Evolutionary conservation across 2,888 invertebrate genomes (phyloP).

Genomic region (Cosmia pyralina): DNA sequence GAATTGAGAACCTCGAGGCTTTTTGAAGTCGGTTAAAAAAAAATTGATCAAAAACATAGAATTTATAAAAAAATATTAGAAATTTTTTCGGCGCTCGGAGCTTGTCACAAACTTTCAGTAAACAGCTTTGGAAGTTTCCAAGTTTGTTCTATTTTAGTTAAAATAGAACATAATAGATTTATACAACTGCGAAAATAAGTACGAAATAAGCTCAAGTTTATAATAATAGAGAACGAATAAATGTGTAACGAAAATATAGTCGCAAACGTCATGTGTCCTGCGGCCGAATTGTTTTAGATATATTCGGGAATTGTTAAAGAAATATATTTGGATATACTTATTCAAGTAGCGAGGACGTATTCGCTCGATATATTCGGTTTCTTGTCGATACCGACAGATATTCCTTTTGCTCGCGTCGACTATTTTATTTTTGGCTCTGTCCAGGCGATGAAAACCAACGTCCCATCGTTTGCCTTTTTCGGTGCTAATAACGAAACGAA

Average conservation of each 20-base stretch:
- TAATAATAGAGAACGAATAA: constrained; percentile 3
- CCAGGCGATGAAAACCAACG: constrained; percentile 13
- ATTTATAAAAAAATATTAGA: constrained; percentile 8
- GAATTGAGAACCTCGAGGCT: too few species aligned
- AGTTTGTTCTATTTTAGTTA: too few species aligned
- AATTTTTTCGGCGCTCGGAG: background rate
- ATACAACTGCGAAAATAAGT: background rate
- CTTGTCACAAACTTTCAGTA: constrained; percentile 7
- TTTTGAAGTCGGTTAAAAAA: too few species aligned
- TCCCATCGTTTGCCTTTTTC: constrained; percentile 30
- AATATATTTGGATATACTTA: constrained; percentile 38
- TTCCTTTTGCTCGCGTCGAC: constrained; percentile 36
- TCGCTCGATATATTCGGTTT: constrained; percentile 48
- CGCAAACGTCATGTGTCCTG: constrained; percentile 20
- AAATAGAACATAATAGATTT: constrained; percentile 9
- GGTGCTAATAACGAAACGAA: constrained; percentile 9
- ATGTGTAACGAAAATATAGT: constrained; percentile 26
- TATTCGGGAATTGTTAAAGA: constrained; percentile 46
- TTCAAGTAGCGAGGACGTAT: constrained; percentile 44
- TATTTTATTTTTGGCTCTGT: constrained; percentile 40
- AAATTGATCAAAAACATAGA: background rate
- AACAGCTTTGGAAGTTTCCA: constrained; percentile 23
- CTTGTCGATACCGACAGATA: constrained; percentile 48
- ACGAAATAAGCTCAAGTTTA: constrained; percentile 2
- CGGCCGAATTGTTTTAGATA: constrained; percentile 46